phyloP scores from a whole-genome alignment of 2,888 invertebrate genomes.

The Agonum fuliginosum region DNA sequence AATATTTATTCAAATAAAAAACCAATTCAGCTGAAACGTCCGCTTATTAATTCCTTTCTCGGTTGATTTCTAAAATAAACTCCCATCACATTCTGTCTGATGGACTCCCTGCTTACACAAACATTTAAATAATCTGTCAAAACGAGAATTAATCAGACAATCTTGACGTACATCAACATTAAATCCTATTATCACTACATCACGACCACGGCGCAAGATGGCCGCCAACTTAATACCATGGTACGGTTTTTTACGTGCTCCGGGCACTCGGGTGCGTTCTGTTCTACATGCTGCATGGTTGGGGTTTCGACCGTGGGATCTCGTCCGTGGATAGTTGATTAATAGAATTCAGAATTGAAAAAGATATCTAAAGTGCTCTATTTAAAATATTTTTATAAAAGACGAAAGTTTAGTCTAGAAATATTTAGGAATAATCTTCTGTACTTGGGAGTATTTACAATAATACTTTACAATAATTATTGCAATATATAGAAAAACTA shows the following conservation, averaged over 20 bases:
- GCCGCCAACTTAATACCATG: background rate
- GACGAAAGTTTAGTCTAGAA: no score
- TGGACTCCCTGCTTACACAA: conserved; percentile 12
- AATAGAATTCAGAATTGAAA: no score
- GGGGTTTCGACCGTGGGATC: no score
- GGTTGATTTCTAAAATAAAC: background rate
- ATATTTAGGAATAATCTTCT: no score
- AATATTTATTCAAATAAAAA: background rate
- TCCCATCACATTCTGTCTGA: background rate
- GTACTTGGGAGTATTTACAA: no score
- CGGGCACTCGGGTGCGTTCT: background rate
- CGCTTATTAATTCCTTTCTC: background rate
- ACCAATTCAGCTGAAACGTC: background rate
- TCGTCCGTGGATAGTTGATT: no score
- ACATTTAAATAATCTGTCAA: conserved; percentile 45
- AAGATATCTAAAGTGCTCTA: no score
- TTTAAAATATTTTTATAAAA: no score
- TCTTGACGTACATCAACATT: conserved; percentile 14
- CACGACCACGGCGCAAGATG: conserved; percentile 7
- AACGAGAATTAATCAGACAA: conserved; percentile 17
- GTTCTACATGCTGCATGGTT: no score
- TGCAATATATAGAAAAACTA: no score
- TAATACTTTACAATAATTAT: no score
- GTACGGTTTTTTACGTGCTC: conserved; percentile 9
- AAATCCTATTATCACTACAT: background rate